Evolutionary conservation across 2,888 invertebrate species (phyloP), one percentile per base, ranked within the genome.

Genomic region (Ichneumoninae sp.): DNA sequence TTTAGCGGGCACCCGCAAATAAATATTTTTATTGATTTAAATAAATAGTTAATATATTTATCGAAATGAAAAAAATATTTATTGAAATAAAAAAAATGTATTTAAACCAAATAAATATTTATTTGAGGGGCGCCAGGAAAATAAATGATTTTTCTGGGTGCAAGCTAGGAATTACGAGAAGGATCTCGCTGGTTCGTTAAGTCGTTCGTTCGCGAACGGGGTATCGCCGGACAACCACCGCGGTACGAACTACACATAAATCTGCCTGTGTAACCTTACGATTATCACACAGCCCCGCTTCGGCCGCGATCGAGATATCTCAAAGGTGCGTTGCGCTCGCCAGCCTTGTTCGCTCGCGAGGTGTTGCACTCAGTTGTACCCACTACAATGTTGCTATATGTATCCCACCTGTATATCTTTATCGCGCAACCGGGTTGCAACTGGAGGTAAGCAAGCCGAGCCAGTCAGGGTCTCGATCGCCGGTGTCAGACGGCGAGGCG

Each of bases 381-480:
- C 63, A 63, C 63, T 33, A 63, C 63, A 33, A 63, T 33, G 63
- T 63, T 16, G 16, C 16, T 33, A 7, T 63, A 33, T 16, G 7
- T 30, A 16, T 6, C n/a, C 63, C 63, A 33, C 33, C 33, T 16
- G 63, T 63, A 19, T 19, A 36, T 40, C 36, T 40, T 26, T 19
- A 33, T 7, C 16, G 40, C 40, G 57, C 73, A 57, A 57, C n/a
- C 73, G 19, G 44, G 30, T 36, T 19, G 4, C 13, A 52, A 50
- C 8, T 52, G 40, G 52, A 57, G 47, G 33, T 33, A 30, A 26
- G 68, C 16, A 50, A 50, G 30, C 16, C 7, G 16, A 66, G 26
- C 50, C n/a, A 52, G 40, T 50, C 75, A 60, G 66, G 47, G 65
- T 65, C 63, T 75, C 65, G 71, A 75, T 75, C 75, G 74, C 26